Conservation (phyloP, 1,140 invertebrate species). For the Agrypnia vestita region DNA sequence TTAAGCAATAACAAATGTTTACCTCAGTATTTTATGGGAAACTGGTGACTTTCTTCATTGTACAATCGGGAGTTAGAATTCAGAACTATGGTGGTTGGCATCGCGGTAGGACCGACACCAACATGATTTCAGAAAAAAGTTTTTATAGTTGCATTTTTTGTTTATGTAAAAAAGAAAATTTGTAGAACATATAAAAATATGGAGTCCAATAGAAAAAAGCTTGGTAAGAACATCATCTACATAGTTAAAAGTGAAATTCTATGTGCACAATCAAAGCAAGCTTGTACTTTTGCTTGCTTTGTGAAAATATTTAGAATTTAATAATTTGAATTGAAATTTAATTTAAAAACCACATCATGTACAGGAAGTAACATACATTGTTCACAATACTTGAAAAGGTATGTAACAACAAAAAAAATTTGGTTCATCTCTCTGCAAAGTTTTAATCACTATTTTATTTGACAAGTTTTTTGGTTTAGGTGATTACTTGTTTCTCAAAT, state of each 20-base stretch:
- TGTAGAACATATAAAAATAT: slow-evolving; percentile 9
- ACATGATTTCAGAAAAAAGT: neutral
- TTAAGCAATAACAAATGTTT: slow-evolving; percentile 25
- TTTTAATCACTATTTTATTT: too few species aligned
- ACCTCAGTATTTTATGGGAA: neutral
- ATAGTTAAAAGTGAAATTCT: neutral
- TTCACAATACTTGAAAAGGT: too few species aligned
- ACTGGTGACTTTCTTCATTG: neutral
- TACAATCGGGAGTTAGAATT: neutral
- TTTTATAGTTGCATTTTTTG: too few species aligned
- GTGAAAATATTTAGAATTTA: neutral
- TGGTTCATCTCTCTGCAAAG: too few species aligned
- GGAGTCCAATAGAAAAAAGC: slow-evolving; percentile 19
- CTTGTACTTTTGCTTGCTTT: neutral
- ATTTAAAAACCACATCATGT: too few species aligned
- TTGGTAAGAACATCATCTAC: neutral
- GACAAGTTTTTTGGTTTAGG: too few species aligned
- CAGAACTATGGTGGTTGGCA: neutral
- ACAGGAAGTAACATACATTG: too few species aligned
- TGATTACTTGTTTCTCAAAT: too few species aligned
- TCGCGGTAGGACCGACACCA: neutral
- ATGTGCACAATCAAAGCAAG: neutral
- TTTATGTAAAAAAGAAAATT: neutral
- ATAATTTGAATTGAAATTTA: neutral
- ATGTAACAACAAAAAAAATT: too few species aligned